Base-by-base conservation (phyloP, 2,888 invertebrate species). In the Tinea semifulvella region DNA sequence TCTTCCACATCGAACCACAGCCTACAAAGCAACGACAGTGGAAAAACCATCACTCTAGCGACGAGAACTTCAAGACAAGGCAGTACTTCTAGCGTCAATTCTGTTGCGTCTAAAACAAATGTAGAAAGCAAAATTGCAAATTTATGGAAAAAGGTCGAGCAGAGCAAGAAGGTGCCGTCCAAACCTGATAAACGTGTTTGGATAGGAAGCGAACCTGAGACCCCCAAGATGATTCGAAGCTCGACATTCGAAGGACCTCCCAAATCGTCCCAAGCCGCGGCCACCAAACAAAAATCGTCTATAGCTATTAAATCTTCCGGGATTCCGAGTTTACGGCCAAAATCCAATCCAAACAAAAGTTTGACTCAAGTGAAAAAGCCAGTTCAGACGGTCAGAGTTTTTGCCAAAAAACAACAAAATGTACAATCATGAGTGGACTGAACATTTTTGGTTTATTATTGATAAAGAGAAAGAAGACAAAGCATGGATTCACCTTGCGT, bases 41-140 rank as follows among this genome's bases (percentile, higher is more conserved):
- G 69, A 2, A 77, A 72, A 50, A 81, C 74, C 13, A 63, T 74
- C 39, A 76, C 74, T 1, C 53, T 77, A 46, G 71, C 67, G 7
- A 68, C 69, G 1, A 58, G 60, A 42, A 60, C 62, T 38, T 74
- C 71, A 2, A 53, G 76, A 3, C 73, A 68, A 46, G 75, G 81
- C 8, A 79, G 77, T 57, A 68, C 72, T 0, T 86, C 87, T 1
- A 85, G 82, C 55, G 86, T 88, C 47, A 88, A 87, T 60, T 85
- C 85, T 0, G 75, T 85, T 10, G 80, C 83, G 11, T 74, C 84
- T 0, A 83, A 77, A 52, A 64, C 80, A 11, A 88, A 89, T 50
- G 85, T 88, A 1, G 88, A 89, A 8, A 92, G 92, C 63, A 91
- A 90, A 64, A 91, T 93, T 44, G 90, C 92, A 0, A 89, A 85